phyloP scores from a whole-genome alignment of 2,113 vertebrate genomes.

The Lagopus muta region DNA sequence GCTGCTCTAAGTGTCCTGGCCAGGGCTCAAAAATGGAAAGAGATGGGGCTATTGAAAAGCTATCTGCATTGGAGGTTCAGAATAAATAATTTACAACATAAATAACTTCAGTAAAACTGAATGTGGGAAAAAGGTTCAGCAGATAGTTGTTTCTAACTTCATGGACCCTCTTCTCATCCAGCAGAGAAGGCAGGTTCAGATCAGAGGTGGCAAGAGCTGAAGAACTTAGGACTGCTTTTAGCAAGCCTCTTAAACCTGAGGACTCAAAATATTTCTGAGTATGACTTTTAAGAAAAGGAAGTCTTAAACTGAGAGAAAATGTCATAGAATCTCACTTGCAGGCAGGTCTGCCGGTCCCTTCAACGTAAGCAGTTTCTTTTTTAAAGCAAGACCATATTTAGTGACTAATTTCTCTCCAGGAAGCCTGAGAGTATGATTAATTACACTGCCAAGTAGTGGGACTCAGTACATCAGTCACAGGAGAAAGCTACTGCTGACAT shows the following conservation, averaged over 20 bases:
- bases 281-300: not conserved
- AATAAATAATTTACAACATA: not conserved
- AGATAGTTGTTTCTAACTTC: not conserved
- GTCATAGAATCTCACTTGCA: not conserved
- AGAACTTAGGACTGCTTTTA: not conserved
- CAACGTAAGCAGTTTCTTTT: not conserved
- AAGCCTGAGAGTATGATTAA: not conserved
- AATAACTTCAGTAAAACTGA: not conserved
- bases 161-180: not conserved
- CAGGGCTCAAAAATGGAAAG: not conserved
- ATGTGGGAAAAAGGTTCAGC: not conserved
- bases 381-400: not conserved
- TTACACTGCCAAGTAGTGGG: not conserved
- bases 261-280: not conserved
- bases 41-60: not conserved
- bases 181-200: not conserved
- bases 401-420: not conserved
- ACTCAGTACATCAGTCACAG: not conserved
- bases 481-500: not conserved
- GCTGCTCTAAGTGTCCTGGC: not conserved
- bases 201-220: accelerated
- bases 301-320: not conserved
- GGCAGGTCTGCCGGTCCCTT: not conserved
- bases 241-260: not conserved
- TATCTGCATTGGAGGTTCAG: not conserved